Evolutionary conservation across 30 jellyfish, hydroid and myxozoan species (phyloP).

Genomic region (Catostylus mosaicus): DNA sequence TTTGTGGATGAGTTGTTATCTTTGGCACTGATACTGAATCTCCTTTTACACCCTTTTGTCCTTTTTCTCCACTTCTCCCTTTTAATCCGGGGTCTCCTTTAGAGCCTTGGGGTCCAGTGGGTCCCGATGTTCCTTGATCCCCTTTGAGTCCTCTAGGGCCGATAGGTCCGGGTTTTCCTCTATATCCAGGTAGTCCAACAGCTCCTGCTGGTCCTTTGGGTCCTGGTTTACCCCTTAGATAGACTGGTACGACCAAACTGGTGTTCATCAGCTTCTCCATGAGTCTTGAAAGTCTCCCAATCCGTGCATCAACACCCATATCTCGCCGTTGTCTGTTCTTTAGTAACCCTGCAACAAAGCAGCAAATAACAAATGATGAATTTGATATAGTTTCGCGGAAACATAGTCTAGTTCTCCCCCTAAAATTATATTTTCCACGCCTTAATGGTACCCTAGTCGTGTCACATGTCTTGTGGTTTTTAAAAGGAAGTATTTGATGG

Average conservation of each 20-base stretch:
- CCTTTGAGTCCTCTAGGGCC: slow-evolving; percentile 14
- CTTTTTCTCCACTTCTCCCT: slow-evolving; percentile 15
- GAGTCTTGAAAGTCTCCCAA: not conserved
- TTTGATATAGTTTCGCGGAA: too few relatives aligned
- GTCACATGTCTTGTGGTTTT: too few relatives aligned
- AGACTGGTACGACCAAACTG: not conserved
- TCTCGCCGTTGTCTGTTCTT: not conserved
- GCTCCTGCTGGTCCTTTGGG: slow-evolving; percentile 10
- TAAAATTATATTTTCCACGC: too few relatives aligned
- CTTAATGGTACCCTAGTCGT: too few relatives aligned
- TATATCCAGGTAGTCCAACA: slow-evolving; percentile 19
- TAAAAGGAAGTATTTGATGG: too few relatives aligned
- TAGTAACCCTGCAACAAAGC: not conserved
- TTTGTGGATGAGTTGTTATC: slow-evolving; percentile 15
- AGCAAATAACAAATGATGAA: too few relatives aligned
- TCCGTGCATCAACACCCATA: not conserved
- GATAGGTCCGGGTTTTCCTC: slow-evolving; percentile 22
- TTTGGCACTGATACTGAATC: slow-evolving; percentile 24
- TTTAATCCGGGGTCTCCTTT: slow-evolving; percentile 8
- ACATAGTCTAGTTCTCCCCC: too few relatives aligned
- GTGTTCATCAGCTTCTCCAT: not conserved
- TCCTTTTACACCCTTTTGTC: slow-evolving; percentile 12
- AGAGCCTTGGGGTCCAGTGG: not conserved
- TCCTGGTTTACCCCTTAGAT: slow-evolving; percentile 4
- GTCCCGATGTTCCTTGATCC: slow-evolving; percentile 6